Base-by-base conservation (phyloP, 2,113 vertebrate genomes). In the Paradoxurus hermaphroditus region DNA sequence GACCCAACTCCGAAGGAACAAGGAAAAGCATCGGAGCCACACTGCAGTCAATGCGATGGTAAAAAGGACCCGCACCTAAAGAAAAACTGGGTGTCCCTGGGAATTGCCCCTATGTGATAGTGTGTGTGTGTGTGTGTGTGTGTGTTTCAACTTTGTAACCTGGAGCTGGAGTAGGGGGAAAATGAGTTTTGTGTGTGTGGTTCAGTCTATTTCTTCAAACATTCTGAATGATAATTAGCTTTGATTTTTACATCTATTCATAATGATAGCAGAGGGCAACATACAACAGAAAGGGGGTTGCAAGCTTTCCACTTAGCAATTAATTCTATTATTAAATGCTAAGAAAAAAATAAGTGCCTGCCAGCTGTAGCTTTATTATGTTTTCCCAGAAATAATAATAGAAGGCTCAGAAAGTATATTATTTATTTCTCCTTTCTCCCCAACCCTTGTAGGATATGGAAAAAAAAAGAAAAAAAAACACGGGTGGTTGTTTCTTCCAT, bases 281-380 rank as follows among this genome's bases (percentile, higher is more conserved):
- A 82, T 97, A 96, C 98, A 98, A 86, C 96, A 98, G 98, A 98
- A 97, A 98, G 98, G 98, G 98, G 96, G 98, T 78, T 98, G 98
- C 92, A 98, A 98, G 98, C 98, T 98, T 98, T 98, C 98, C 98
- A 98, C 98, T 99, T 98, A 98, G 98, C 98, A 99, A 98, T 99
- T 99, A 99, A 99, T 99, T 99, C 98, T 98, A 98, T 98, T 99
- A 99, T 99, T 98, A 98, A 98, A 98, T 97, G 97, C 97, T 98
- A 99, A 98, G 98, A 98, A 98, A 98, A 98, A 98, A 98, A 98
- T 97, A 98, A 99, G 98, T 97, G 98, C 96, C 98, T 98, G 98
- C 98, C 99, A 99, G 99, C 99, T 99, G 98, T 98, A 98, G 98
- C 98, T 98, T 99, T 99, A 99, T 99, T 99, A 97, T 99, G 98